These are phyloP conservation scores for Prunella strophiata DNA, from an alignment of 2,797 vertebrate species.

Conservation along the genomic window DNA sequence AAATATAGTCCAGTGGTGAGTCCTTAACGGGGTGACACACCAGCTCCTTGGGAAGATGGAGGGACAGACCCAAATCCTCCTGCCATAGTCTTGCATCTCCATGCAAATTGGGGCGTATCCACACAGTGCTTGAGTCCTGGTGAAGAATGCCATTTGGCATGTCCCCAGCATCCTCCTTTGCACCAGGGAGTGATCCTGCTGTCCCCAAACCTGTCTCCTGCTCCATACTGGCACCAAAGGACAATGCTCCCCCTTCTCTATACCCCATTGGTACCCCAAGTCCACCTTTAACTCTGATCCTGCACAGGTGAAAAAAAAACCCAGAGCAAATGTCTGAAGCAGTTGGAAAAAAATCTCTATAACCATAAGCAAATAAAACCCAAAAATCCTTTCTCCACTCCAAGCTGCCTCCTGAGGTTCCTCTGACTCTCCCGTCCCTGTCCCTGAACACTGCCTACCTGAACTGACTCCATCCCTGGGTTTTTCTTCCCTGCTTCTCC, in stretches of 20 bases:
- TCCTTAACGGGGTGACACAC: neutral
- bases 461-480: fast-evolving
- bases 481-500: neutral
- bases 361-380: neutral
- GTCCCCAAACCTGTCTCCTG: neutral
- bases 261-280: neutral
- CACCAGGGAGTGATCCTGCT: neutral
- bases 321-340: neutral
- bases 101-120: fast-evolving
- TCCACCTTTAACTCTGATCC: neutral
- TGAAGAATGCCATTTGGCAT: neutral
- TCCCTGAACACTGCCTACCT: fast-evolving
- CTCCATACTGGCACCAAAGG: neutral
- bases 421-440: neutral
- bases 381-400: neutral
- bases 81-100: neutral
- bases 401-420: neutral
- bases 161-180: neutral
- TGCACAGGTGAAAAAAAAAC: fast-evolving
- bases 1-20: neutral
- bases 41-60: neutral
- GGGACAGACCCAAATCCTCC: neutral
- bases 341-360: neutral
- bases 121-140: fast-evolving
- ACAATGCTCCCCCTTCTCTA: neutral